Conservation (phyloP, 1,140 invertebrate genomes). For the Telenomus remus region DNA sequence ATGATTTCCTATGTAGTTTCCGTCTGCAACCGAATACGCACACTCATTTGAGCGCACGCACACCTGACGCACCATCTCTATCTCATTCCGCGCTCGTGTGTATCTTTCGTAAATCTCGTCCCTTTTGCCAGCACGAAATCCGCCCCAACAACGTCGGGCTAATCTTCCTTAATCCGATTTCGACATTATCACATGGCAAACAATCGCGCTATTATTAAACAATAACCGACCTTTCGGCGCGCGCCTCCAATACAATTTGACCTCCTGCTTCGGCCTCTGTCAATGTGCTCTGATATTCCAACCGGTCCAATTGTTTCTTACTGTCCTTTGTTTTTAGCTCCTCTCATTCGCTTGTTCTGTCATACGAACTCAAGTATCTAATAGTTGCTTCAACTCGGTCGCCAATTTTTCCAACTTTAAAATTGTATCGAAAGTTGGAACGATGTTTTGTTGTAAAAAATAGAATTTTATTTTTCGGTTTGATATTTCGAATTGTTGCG, state of each 20-base stretch:
- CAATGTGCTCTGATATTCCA: constrained; percentile 18
- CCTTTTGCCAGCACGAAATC: constrained; percentile 3
- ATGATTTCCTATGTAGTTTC: constrained; percentile 43
- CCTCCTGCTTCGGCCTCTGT: constrained; percentile 21
- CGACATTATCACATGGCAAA: constrained; percentile 40
- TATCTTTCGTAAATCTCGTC: constrained; percentile 22
- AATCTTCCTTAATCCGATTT: constrained; percentile 44
- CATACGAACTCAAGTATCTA: background rate
- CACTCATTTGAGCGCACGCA: constrained; percentile 27
- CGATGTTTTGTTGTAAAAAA: too few species aligned
- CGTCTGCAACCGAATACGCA: constrained; percentile 24
- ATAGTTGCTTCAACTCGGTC: too few species aligned
- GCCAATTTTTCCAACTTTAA: too few species aligned
- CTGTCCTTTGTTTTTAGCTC: constrained; percentile 26
- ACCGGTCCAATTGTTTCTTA: constrained; percentile 31
- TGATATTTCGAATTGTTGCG: too few species aligned
- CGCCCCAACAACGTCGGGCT: constrained; percentile 14
- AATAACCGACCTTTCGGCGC: constrained; percentile 27
- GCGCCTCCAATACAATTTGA: constrained; percentile 28
- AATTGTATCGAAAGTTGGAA: too few species aligned
- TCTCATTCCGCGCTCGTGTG: constrained; percentile 3
- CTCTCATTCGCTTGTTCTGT: constrained; percentile 11
- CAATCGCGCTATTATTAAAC: constrained; percentile 46
- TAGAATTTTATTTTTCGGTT: too few species aligned
- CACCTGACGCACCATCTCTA: constrained; percentile 33